Base-by-base conservation (phyloP, 2,888 invertebrate genomes). In the Ashinkailepas kermadecensis region DNA sequence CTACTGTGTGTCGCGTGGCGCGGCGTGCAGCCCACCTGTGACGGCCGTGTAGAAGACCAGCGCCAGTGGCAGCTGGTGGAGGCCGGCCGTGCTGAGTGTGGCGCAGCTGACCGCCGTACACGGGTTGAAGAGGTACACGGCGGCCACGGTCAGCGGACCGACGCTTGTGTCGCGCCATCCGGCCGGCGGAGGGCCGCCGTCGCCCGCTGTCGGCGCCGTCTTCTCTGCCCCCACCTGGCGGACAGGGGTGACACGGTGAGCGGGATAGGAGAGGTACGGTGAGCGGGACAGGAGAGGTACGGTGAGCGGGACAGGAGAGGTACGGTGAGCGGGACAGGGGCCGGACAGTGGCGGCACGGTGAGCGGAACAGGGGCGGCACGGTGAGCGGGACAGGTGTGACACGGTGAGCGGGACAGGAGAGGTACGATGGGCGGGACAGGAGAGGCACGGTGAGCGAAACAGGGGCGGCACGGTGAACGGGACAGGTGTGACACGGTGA, bases 41-140 rank as follows among this genome's bases (percentile, higher is more conserved):
- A 92, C 89, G 86, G 95, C 91, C 78, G 91, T 91, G 86, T 91
- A 91, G 62, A 97, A 89, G 81, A 92, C 91, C 9, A 92, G 85
- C 0, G 95, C 91, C 58, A 95, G 89, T 80, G 94, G 90, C n/a
- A 96, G 89, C 88, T 97, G 97, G 85, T 93, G 93, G 85, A 97
- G 92, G 18, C 95, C 94, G 3, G 95, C 95, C 4, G 97, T 96
- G 0, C 97, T 95, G 87, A 93, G 92, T 15, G 94, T 96, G 59
- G 93, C 92, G 88, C 96, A 97, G 85, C 93, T 94, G 81, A 95
- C 89, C 82, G 97, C 91, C 59, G 93, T 92, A 86, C 95, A 95
- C 0, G 97, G 97, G 88, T 96, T 96, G 85, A 96, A 94, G 74
- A 96, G 89, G 88, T 95, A 96, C 1, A 93, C 92, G 54, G 93